A percentile compares a stretch with the other conserved stretches of the same genome.
Conservation (phyloP, 53 echinoderm and acorn worm genomes). For the Glandiceps talaboti region DNA sequence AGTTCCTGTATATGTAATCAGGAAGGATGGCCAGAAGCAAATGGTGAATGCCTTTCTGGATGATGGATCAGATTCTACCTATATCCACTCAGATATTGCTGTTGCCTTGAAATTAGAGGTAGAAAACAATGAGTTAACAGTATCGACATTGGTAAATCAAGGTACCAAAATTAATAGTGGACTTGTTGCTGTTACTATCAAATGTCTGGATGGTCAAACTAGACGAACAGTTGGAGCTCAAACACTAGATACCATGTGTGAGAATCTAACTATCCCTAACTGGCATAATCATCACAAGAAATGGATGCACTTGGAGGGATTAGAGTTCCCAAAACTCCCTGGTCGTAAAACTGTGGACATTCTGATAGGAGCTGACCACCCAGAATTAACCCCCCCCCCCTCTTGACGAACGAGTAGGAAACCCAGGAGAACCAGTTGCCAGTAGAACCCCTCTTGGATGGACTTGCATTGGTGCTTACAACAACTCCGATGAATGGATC, state of each 20-base stretch:
- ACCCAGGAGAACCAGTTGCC: background rate
- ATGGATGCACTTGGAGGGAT: background rate
- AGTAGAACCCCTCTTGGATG: background rate
- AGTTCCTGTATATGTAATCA: background rate
- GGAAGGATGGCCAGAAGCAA: background rate
- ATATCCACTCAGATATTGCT: background rate
- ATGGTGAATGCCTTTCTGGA: background rate
- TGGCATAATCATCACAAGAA: background rate
- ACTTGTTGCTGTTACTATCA: background rate
- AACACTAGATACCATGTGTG: background rate
- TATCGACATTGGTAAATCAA: background rate
- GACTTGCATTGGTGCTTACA: background rate
- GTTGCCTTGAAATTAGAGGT: background rate
- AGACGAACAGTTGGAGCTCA: background rate
- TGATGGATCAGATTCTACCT: background rate
- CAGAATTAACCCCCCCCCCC: background rate
- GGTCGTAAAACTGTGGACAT: background rate
- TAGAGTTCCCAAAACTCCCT: background rate
- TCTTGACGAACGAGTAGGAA: background rate
- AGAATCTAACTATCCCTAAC: background rate
- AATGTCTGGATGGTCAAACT: background rate
- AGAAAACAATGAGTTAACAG: background rate
- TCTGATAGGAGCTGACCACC: background rate
- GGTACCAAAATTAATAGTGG: background rate
- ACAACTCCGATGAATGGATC: background rate